Evolutionary conservation across 2,888 invertebrate genomes (phyloP).

Genomic region (Oscheius onirici): DNA sequence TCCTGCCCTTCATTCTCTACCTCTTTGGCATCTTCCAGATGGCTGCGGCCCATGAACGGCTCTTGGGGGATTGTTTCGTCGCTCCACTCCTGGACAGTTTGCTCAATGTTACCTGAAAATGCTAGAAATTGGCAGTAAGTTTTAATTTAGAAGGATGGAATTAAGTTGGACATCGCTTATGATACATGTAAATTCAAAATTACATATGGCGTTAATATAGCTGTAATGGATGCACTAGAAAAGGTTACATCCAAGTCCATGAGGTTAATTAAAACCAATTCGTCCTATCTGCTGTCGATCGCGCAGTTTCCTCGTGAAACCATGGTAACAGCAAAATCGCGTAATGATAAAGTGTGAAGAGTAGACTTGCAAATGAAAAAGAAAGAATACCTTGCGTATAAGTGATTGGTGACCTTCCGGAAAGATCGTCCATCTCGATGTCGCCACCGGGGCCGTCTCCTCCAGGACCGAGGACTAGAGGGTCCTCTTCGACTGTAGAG

Average conservation of each 20-base stretch:
- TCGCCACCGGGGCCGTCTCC: not conserved
- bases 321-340: not conserved
- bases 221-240: no score
- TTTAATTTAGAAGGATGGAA: no score
- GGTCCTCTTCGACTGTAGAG: no score
- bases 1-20: not conserved
- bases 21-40: not conserved
- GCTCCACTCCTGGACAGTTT: conserved; percentile 1
- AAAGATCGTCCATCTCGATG: not conserved
- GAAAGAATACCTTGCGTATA: conserved; percentile 12
- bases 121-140: not conserved
- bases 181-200: no score
- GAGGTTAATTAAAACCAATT: not conserved
- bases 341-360: not conserved
- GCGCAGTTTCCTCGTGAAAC: not conserved
- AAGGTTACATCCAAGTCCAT: no score
- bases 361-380: not conserved
- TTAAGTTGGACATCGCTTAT: no score
- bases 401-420: not conserved
- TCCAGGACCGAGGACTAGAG: no score
- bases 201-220: no score
- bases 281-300: not conserved
- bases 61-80: no score
- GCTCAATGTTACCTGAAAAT: conserved; percentile 4
- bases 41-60: no score